These are phyloP conservation scores for Amphipyra berbera DNA, from an alignment of 2,888 invertebrate species.

Conservation along the genomic window DNA sequence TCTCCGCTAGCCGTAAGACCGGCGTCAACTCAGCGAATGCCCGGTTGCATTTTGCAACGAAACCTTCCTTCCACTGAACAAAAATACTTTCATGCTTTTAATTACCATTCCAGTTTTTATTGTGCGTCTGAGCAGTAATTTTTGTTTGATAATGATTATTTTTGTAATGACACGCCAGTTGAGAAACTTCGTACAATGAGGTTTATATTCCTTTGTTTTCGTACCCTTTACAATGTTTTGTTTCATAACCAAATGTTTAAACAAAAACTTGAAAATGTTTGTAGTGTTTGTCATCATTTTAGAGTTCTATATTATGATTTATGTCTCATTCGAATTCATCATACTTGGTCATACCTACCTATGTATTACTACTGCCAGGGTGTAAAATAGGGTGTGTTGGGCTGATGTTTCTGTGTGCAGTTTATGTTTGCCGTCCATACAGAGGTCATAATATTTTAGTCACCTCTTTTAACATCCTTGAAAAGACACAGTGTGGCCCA, in stretches of 20 bases:
- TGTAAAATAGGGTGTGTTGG: neutral
- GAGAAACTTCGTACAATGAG: slow-evolving; percentile 37
- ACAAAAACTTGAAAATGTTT: slow-evolving; percentile 41
- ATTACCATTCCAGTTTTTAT: slow-evolving; percentile 39
- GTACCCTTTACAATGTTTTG: slow-evolving; percentile 40
- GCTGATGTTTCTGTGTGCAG: neutral
- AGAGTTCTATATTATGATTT: slow-evolving; percentile 20
- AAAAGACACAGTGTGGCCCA: too few relatives aligned
- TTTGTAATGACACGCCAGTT: slow-evolving; percentile 22
- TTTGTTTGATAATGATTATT: slow-evolving; percentile 34
- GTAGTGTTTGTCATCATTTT: slow-evolving; percentile 41
- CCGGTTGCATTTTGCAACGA: slow-evolving; percentile 41
- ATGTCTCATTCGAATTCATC: slow-evolving; percentile 20
- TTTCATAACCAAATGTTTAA: slow-evolving; percentile 29
- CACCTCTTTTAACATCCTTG: too few relatives aligned
- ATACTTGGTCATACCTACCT: neutral
- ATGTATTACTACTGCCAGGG: neutral
- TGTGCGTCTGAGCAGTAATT: slow-evolving; percentile 23
- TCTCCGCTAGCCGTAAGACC: slow-evolving; percentile 40
- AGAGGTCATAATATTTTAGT: too few relatives aligned
- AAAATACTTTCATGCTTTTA: slow-evolving; percentile 48
- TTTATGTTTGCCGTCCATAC: slow-evolving; percentile 1
- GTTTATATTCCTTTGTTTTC: slow-evolving; percentile 47
- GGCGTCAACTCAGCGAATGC: slow-evolving; percentile 44
- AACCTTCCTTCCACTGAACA: slow-evolving; percentile 28